phyloP scores from a whole-genome alignment of 2,888 invertebrate species.

The Crossocerus cetratus region DNA sequence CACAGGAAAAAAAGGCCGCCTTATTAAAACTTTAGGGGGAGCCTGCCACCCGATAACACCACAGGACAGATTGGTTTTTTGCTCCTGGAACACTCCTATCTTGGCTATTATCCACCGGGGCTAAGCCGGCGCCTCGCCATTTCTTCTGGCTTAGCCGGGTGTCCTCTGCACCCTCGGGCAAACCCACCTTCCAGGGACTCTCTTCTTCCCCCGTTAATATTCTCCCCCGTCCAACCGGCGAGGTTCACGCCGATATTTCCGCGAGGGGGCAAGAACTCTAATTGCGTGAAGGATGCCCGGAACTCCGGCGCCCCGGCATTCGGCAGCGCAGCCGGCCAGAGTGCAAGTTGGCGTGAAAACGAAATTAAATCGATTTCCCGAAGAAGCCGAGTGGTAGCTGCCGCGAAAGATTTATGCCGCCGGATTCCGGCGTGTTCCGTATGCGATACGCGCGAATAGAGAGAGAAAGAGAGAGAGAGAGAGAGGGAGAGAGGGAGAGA shows the following conservation, averaged over 20 bases:
- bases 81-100: constrained; percentile 71
- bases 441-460: not conserved
- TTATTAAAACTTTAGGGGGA: constrained; percentile 38
- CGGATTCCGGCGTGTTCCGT: not conserved
- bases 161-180: no score
- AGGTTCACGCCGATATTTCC: constrained; percentile 63
- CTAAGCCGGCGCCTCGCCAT: constrained; percentile 25
- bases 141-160: constrained; percentile 17
- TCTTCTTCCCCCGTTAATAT: constrained; percentile 28
- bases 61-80: constrained; percentile 71
- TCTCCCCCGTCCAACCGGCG: constrained; percentile 19
- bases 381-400: constrained; percentile 2
- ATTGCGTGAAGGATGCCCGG: constrained; percentile 71
- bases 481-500: no score
- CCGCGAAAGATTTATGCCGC: not conserved
- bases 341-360: no score
- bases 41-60: constrained; percentile 71
- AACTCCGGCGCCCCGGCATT: not conserved
- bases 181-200: constrained; percentile 42
- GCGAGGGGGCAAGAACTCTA: constrained; percentile 68
- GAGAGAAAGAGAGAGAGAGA: no score
- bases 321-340: no score
- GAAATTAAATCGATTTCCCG: constrained; percentile 30
- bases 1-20: no score
- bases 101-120: constrained; percentile 66